Conservation (phyloP, 1,140 invertebrate species). For the Meloidogyne hapla region DNA sequence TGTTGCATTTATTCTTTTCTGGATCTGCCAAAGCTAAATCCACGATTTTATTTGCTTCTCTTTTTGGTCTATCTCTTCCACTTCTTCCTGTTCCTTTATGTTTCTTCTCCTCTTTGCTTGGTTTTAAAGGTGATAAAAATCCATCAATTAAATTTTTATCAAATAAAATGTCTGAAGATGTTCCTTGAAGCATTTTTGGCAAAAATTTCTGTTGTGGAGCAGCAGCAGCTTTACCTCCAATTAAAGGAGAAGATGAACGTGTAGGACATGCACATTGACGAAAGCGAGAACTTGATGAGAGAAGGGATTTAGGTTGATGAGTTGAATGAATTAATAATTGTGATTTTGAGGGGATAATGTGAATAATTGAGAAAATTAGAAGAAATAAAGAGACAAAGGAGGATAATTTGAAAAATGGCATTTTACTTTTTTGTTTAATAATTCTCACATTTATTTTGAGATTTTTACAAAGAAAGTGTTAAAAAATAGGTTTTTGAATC, state of each 20-base stretch:
- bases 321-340: conserved; percentile 4
- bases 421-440: too few relatives aligned
- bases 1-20: conserved; percentile 18
- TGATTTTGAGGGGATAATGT: not conserved
- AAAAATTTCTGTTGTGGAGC: too few relatives aligned
- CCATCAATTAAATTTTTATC: too few relatives aligned
- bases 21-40: not conserved
- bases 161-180: too few relatives aligned
- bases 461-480: too few relatives aligned
- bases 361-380: not conserved
- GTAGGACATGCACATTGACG: not conserved
- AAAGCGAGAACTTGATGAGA: not conserved
- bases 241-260: not conserved
- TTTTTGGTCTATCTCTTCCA: not conserved
- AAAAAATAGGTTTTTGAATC: too few relatives aligned
- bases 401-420: too few relatives aligned
- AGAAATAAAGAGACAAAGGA: not conserved
- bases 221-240: too few relatives aligned
- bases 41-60: conserved; percentile 10
- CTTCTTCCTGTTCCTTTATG: not conserved
- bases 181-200: too few relatives aligned
- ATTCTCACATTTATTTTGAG: too few relatives aligned
- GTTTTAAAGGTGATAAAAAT: too few relatives aligned
- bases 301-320: not conserved
- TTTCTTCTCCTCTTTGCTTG: not conserved